Conservation (phyloP, 2,113 vertebrate genomes). For the Amblyopsis rosae region DNA sequence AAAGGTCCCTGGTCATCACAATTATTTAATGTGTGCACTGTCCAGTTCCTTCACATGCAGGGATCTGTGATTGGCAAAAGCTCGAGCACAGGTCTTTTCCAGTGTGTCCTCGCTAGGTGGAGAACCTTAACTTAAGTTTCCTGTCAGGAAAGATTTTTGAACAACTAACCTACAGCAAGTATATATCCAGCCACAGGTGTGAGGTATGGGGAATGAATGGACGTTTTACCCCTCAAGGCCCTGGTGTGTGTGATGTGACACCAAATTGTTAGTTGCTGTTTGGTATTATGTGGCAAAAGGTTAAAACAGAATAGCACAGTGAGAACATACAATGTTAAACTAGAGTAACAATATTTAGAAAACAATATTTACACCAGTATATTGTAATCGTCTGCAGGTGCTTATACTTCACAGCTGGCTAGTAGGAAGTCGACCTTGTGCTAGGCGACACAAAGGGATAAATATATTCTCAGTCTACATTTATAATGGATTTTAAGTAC, state of each 20-base stretch:
- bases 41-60: constrained; percentile 39
- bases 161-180: neutral
- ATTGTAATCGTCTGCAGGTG: constrained; percentile 7
- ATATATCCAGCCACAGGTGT: neutral
- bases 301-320: neutral
- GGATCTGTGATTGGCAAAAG: constrained; percentile 30
- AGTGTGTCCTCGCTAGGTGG: constrained; percentile 39
- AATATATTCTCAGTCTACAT: constrained; percentile 28
- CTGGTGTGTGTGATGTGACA: too few species aligned
- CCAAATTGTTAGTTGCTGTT: neutral
- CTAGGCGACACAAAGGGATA: constrained; percentile 13
- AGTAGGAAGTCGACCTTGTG: neutral
- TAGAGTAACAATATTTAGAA: too few species aligned
- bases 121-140: constrained; percentile 49
- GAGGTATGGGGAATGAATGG: neutral
- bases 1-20: neutral
- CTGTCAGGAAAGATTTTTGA: constrained; percentile 45
- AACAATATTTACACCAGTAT: too few species aligned
- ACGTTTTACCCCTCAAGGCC: neutral
- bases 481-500: constrained; percentile 28
- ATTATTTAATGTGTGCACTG: constrained; percentile 45
- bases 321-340: neutral
- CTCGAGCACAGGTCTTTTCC: constrained; percentile 43
- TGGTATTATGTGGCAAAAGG: neutral
- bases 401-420: neutral